phyloP scores from a whole-genome alignment of 2,113 vertebrate genomes.

The Eubucco bourcierii region DNA sequence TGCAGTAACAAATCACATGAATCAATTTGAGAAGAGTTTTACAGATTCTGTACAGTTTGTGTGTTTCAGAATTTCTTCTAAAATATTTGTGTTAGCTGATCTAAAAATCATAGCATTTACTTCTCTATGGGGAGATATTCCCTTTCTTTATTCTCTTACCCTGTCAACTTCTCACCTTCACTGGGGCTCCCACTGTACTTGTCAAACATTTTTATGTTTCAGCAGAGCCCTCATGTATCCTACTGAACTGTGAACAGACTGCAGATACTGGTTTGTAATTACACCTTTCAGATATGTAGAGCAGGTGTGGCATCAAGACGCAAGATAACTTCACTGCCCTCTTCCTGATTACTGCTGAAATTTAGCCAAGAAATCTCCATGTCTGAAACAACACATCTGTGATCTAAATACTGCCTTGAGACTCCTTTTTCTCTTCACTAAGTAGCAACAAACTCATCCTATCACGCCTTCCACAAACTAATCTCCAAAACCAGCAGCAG shows the following conservation, averaged over 20 bases:
- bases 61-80: neutral
- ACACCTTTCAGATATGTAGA: neutral
- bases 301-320: neutral
- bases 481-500: neutral
- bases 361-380: neutral
- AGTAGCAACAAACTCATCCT: neutral
- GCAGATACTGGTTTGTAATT: neutral
- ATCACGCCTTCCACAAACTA: neutral
- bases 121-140: neutral
- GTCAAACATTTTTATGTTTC: slow-evolving; percentile 2
- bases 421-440: neutral
- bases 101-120: neutral
- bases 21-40: neutral
- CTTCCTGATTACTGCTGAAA: neutral
- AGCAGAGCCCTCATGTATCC: neutral
- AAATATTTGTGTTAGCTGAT: neutral
- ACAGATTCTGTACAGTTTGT: neutral
- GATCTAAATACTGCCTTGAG: neutral
- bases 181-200: neutral
- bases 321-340: slow-evolving; percentile 19
- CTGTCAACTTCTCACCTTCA: slow-evolving; percentile 13
- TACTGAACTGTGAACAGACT: slow-evolving; percentile 15
- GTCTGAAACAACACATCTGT: neutral
- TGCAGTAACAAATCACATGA: neutral
- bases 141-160: neutral